phyloP scores from a whole-genome alignment of 2,113 vertebrate species.

The Vanacampus margaritifer region DNA sequence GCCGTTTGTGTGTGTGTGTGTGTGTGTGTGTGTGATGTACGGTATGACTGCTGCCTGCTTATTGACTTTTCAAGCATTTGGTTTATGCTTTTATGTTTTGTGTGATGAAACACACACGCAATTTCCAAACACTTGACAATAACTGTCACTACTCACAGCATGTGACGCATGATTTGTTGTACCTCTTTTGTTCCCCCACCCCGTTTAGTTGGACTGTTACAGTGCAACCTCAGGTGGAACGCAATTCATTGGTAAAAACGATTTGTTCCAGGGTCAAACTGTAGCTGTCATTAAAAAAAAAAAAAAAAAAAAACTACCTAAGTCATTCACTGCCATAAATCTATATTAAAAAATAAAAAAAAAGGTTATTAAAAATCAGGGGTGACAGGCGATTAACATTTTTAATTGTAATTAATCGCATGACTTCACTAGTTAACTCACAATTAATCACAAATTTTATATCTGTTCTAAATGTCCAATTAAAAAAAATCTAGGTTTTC shows the following conservation, averaged over 20 bases:
- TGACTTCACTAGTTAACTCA: too few species aligned
- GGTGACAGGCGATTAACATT: too few species aligned
- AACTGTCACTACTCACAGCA: constrained; percentile 19
- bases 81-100: constrained; percentile 4
- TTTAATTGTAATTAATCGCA: too few species aligned
- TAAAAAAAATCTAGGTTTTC: too few species aligned
- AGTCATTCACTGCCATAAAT: too few species aligned
- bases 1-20: neutral
- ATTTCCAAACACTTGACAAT: constrained; percentile 6
- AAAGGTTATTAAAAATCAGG: too few species aligned
- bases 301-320: too few species aligned
- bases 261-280: neutral
- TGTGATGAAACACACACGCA: neutral
- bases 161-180: constrained; percentile 50
- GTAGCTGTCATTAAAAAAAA: neutral
- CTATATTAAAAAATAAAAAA: neutral
- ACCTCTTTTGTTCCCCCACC: constrained; percentile 30
- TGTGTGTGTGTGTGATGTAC: neutral
- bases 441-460: too few species aligned
- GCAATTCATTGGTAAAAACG: neutral
- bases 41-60: neutral
- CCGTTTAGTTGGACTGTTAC: constrained; percentile 20
- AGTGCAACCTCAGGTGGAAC: constrained; percentile 1
- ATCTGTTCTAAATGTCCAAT: too few species aligned
- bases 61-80: constrained; percentile 14